Conservation (phyloP, 2,888 invertebrate genomes). For the Anoncus sp. region DNA sequence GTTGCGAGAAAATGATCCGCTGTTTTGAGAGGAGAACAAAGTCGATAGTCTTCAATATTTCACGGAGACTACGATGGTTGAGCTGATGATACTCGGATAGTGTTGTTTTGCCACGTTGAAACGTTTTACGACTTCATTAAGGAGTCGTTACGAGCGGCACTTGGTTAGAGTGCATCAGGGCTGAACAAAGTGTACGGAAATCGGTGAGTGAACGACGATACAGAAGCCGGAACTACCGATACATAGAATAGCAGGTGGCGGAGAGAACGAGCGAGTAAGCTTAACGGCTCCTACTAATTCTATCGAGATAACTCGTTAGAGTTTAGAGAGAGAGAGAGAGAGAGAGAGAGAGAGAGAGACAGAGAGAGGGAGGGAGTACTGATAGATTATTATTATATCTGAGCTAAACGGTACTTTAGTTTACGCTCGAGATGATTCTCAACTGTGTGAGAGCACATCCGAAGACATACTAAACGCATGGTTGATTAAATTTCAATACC, state of each 20-base stretch:
- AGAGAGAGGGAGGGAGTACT: not conserved
- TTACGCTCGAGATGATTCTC: constrained; percentile 21
- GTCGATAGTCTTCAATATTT: constrained; percentile 24
- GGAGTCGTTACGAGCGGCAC: constrained; percentile 46
- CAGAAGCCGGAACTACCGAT: constrained; percentile 8
- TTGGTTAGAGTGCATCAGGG: not conserved
- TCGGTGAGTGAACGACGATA: constrained; percentile 12
- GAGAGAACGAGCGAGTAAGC: constrained; percentile 16
- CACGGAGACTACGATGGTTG: not conserved
- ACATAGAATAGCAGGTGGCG: constrained; percentile 48
- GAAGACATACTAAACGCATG: constrained; percentile 1
- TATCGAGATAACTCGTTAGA: constrained; percentile 30
- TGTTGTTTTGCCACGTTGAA: constrained; percentile 33
- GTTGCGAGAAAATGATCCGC: constrained; percentile 7
- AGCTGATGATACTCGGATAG: not conserved
- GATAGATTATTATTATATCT: constrained; percentile 19
- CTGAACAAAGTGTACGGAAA: constrained; percentile 20
- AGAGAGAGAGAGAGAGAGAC: not conserved
- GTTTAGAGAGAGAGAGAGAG: constrained; percentile 28
- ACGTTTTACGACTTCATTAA: constrained; percentile 59
- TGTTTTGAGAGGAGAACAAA: constrained; percentile 1
- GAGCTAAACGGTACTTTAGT: constrained; percentile 33
- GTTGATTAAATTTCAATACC: constrained; percentile 39
- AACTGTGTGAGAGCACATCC: not conserved
- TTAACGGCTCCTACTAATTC: constrained; percentile 46